These are phyloP conservation scores for Clepsis dumicolana DNA, from an alignment of 2,888 invertebrate species.

Conservation along the genomic window DNA sequence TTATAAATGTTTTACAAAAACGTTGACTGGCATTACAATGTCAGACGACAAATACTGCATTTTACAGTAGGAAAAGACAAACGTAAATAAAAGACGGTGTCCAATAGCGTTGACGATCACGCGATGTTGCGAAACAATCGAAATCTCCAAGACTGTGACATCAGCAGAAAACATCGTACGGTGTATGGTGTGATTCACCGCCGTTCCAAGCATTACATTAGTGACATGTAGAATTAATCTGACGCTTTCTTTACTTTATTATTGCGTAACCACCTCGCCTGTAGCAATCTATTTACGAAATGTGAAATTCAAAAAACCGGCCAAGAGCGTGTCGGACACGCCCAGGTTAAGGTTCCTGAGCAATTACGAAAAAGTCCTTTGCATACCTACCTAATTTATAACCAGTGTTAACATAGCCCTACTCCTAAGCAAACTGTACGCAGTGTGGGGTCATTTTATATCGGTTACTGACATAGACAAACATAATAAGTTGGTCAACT, in stretches of 20 bases:
- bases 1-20: neutral
- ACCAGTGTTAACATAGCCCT: no score
- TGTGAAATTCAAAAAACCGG: neutral
- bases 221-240: neutral
- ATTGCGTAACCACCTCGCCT: neutral
- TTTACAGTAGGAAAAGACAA: neutral
- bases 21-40: neutral
- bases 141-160: constrained; percentile 36
- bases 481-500: no score
- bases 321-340: neutral
- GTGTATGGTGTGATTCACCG: constrained; percentile 28
- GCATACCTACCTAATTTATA: no score
- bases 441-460: no score
- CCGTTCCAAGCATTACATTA: neutral
- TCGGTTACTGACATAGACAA: no score
- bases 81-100: constrained; percentile 45
- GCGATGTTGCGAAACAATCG: constrained; percentile 48
- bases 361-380: no score
- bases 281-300: neutral
- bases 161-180: constrained; percentile 43
- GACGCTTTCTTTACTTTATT: neutral
- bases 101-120: constrained; percentile 49
- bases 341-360: no score
- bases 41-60: constrained; percentile 12
- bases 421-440: no score